Percentiles rank a stretch among this genome's conserved stretches.
Evolutionary conservation across 2,113 vertebrate species (phyloP).

Genomic region (Corythornis cristatus): DNA sequence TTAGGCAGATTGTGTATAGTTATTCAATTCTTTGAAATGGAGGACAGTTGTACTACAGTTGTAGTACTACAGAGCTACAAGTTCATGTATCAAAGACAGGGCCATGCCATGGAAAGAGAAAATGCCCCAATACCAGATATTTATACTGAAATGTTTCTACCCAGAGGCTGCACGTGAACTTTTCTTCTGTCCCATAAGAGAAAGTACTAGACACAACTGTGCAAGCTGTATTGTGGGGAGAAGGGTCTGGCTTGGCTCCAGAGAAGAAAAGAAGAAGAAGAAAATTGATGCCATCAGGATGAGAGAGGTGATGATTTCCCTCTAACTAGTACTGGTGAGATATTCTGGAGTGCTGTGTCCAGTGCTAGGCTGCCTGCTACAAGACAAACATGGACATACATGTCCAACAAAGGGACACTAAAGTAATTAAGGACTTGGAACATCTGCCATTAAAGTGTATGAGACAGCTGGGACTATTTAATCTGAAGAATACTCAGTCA

Average conservation of each 20-base stretch:
- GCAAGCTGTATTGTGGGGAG: accelerated
- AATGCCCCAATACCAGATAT: background rate
- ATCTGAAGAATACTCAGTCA: background rate
- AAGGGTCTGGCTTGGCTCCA: background rate
- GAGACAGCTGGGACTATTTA: background rate
- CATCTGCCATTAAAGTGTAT: background rate
- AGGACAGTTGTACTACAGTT: background rate
- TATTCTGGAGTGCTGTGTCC: background rate
- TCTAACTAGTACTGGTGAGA: background rate
- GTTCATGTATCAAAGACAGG: background rate
- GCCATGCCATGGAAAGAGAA: background rate
- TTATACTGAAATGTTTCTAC: background rate
- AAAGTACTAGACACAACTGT: background rate
- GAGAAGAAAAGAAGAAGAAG: background rate
- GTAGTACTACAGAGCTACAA: background rate
- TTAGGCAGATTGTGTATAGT: background rate
- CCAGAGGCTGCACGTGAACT: background rate
- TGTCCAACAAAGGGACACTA: background rate
- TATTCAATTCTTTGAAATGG: background rate
- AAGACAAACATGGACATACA: accelerated
- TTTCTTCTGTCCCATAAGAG: background rate
- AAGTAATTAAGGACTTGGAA: background rate
- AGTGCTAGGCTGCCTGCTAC: background rate
- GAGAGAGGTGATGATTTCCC: background rate
- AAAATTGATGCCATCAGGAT: background rate